Evolutionary conservation across 2,113 vertebrate species (phyloP).

Genomic region (Pristiophorus japonicus): DNA sequence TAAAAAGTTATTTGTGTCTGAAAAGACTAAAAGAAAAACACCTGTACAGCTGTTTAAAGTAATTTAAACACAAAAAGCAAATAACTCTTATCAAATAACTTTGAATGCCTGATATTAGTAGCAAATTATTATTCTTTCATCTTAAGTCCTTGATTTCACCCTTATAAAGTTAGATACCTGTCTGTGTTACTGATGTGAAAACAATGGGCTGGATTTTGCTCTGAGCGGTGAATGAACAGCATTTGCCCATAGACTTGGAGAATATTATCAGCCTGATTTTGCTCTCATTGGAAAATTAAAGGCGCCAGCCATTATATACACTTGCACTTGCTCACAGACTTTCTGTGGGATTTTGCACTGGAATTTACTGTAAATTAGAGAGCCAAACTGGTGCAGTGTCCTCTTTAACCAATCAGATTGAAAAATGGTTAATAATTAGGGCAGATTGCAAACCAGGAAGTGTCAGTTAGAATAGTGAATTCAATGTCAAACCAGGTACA

Average conservation of each 20-base stretch:
- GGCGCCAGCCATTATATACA: too few species aligned
- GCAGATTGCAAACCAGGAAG: not conserved
- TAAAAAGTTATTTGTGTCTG: not conserved
- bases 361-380: too few species aligned
- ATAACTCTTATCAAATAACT: conserved; percentile 9
- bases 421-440: not conserved
- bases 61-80: not conserved
- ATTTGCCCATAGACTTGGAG: not conserved
- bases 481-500: not conserved
- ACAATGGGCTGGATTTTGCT: not conserved
- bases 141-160: conserved; percentile 11
- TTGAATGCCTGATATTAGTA: not conserved
- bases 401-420: not conserved
- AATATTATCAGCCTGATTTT: too few species aligned
- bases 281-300: too few species aligned
- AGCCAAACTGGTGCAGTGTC: too few species aligned
- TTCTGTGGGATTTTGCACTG: too few species aligned
- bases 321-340: too few species aligned
- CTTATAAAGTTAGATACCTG: not conserved
- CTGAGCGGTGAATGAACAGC: not conserved
- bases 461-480: not conserved
- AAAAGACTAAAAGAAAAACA: conserved; percentile 6
- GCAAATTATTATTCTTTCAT: not conserved
- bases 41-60: not conserved
- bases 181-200: not conserved